Evolutionary conservation across 2,797 vertebrate genomes (phyloP), one percentile per base, ranked within the genome.

Genomic region (Gephyroberyx darwinii): DNA sequence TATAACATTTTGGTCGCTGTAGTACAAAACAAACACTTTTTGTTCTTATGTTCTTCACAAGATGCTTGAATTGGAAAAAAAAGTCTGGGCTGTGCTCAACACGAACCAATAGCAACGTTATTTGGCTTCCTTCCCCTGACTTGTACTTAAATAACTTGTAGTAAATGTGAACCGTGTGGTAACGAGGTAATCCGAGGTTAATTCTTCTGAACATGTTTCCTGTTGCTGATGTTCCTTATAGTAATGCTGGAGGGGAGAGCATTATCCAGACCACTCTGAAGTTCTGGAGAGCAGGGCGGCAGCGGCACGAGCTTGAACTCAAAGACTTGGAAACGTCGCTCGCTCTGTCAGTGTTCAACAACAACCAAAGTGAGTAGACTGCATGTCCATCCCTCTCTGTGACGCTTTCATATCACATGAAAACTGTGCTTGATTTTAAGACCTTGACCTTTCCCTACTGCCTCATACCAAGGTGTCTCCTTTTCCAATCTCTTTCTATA

Each of bases 241-340:
- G 97, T 82, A 99, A 98, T 0, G 94, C 96, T 1, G 97, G 96
- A 0, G 96, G 95, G 0, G 93, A 97, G 60, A 88, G 92, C 69
- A 98, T 99, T 55, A 93, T 91, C 0, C 81, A 94, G 83, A 93
- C 86, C 0, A 86, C 94, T 1, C 84, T 98, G 53, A 93, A 98
- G 31, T 97, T 96, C 85, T 98, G 96, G 97, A 93, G 48, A 20
- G 88, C 53, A 0, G 96, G 96, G 17, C 87, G 59, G 31, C 62
- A 63, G 16, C 90, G 97, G 69, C 93, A 96, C 7, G 95, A 97
- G 31, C 95, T 99, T 8, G 79, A 93, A 75, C 92, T 98, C 66
- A 95, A 88, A 71, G 95, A 99, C 75, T 77, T 98, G 69, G 97
- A 98, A 68, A 77, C 62, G 0, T 48, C 77, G 0, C 81, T 99